These are phyloP conservation scores for Hanleya hanleyi DNA, from an alignment of 2,888 invertebrate species.

Conservation along the genomic window DNA sequence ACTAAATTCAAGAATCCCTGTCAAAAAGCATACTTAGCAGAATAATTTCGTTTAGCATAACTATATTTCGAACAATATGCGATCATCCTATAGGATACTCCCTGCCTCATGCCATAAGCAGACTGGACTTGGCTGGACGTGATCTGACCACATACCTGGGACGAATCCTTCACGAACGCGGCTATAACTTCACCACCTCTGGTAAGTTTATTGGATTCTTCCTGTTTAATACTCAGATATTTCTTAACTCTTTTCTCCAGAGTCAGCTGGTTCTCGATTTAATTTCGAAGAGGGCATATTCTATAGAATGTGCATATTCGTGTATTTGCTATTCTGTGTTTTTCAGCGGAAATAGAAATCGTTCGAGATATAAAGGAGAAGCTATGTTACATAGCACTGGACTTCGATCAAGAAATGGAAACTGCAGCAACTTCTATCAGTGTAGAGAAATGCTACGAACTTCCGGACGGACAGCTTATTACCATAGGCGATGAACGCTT, in stretches of 20 bases:
- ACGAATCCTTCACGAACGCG: slow-evolving; percentile 84
- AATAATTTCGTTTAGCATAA: too few relatives aligned
- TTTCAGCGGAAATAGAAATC: slow-evolving; percentile 73
- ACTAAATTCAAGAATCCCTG: too few relatives aligned
- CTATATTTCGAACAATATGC: too few relatives aligned
- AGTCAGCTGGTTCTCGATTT: too few relatives aligned
- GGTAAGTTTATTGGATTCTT: slow-evolving; percentile 16
- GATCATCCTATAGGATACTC: too few relatives aligned
- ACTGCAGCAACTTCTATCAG: slow-evolving; percentile 57
- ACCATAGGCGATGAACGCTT: slow-evolving; percentile 70
- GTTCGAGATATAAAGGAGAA: slow-evolving; percentile 58
- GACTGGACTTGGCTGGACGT: slow-evolving; percentile 93
- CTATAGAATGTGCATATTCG: too few relatives aligned
- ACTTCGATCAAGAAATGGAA: slow-evolving; percentile 64
- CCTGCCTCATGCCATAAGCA: slow-evolving; percentile 94
- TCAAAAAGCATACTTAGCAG: too few relatives aligned
- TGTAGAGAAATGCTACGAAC: slow-evolving; percentile 67
- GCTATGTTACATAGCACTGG: slow-evolving; percentile 74
- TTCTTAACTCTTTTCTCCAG: too few relatives aligned
- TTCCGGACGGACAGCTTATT: slow-evolving; percentile 70
- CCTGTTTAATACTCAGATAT: not conserved
- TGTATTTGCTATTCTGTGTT: too few relatives aligned
- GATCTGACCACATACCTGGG: slow-evolving; percentile 97
- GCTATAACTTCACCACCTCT: slow-evolving; percentile 54
- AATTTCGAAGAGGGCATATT: too few relatives aligned